phyloP scores from a whole-genome alignment of 2,888 invertebrate species.

The Ceriagrion tenellum region DNA sequence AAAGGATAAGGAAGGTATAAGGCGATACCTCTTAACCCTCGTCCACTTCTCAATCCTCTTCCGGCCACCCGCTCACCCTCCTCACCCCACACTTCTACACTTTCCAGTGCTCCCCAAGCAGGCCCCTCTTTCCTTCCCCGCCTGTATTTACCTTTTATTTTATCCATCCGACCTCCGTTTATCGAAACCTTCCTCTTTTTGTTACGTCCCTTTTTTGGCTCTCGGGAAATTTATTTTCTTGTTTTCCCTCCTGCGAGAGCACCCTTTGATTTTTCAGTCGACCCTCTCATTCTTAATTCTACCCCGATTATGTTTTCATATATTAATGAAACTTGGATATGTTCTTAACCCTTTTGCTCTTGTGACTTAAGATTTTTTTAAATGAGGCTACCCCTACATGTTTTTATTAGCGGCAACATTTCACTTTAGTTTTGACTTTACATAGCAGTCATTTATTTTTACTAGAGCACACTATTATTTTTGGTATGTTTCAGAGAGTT shows the following conservation, averaged over 20 bases:
- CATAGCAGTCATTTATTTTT: too few relatives aligned
- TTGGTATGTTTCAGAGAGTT: too few relatives aligned
- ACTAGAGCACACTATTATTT: too few relatives aligned
- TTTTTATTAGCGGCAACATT: too few relatives aligned
- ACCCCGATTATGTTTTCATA: neutral
- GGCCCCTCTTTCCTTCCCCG: neutral
- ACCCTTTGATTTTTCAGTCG: neutral
- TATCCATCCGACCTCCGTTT: neutral
- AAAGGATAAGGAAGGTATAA: neutral
- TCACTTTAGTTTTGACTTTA: too few relatives aligned
- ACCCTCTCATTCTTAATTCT: neutral
- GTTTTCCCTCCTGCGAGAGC: neutral
- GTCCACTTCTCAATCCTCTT: neutral
- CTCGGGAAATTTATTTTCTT: neutral
- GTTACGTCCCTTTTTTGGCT: neutral
- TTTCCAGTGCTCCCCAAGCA: neutral
- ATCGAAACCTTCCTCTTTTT: neutral
- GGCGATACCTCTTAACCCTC: neutral
- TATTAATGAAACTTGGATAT: neutral
- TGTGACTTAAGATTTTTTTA: neutral
- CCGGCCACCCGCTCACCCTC: neutral
- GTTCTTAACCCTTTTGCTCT: neutral
- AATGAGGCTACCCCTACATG: too few relatives aligned
- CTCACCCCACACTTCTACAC: neutral
- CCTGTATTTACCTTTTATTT: conserved; percentile 13